Conservation (phyloP, 2,888 invertebrate genomes). For the Drosophila paramelanica region DNA sequence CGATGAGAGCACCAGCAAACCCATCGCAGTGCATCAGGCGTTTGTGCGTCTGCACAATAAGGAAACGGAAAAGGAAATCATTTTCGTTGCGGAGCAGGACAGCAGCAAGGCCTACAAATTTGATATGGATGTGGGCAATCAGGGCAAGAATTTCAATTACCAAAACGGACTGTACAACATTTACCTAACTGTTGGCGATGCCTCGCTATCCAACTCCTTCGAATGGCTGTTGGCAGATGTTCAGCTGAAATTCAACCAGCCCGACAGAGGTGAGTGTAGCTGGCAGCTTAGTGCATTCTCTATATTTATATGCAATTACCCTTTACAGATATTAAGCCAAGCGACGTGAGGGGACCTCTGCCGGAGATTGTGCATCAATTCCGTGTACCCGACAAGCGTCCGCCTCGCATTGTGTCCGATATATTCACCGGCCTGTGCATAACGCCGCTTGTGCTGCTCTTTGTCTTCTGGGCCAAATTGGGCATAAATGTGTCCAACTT, state of each 20-base stretch:
- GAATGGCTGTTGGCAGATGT: conserved; percentile 94
- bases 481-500: conserved; percentile 95
- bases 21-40: conserved; percentile 92
- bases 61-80: conserved; percentile 91
- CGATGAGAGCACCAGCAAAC: conserved; percentile 88
- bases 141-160: conserved; percentile 91
- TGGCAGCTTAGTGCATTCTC: neutral
- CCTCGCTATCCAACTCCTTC: conserved; percentile 94
- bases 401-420: conserved; percentile 94
- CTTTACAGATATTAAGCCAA: conserved; percentile 66
- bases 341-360: conserved; percentile 85
- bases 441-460: conserved; percentile 92
- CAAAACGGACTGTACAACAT: conserved; percentile 92
- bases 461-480: conserved; percentile 94
- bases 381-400: conserved; percentile 95
- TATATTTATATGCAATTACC: neutral
- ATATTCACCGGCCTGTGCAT: conserved; percentile 94
- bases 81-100: conserved; percentile 97
- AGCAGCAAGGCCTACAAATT: conserved; percentile 92
- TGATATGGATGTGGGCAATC: conserved; percentile 94
- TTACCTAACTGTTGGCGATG: conserved; percentile 95
- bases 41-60: conserved; percentile 92
- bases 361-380: conserved; percentile 92
- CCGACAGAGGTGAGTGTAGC: conserved; percentile 79
- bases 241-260: conserved; percentile 89